Evolutionary conservation across 2,888 invertebrate species (phyloP), one percentile per base, ranked within the genome.

Genomic region (Diplolepis rosae): DNA sequence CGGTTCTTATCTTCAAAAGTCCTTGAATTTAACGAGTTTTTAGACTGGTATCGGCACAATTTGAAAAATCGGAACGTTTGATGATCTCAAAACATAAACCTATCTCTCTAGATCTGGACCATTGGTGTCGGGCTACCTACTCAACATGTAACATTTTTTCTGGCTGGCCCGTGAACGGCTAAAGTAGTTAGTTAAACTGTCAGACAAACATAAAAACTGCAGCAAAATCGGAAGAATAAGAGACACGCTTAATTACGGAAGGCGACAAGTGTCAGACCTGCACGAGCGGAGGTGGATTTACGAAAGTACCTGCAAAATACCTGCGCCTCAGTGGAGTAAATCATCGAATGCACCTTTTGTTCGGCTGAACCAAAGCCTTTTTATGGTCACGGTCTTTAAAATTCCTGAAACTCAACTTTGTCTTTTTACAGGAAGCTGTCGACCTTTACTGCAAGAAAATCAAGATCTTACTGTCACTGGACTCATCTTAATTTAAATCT

Each of bases 171-270:
- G 65, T 54, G 54, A 30, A 30, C 30, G 30, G 24, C 27, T 61
- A 69, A 72, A 74, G 72, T 67, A 75, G 71, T 70, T 66, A 68
- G 71, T 66, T 73, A 65, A 56, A 52, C 65, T 61, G 39, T 24
- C 61, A 61, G 27, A n/a, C 27, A 28, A 69, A 67, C 54, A 65
- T 56, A 69, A 71, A 70, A 70, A 66, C 50, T 11, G 6, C 30
- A 30, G 24, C 48, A 66, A 71, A 24, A 71, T 72, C 69, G 73
- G 78, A 73, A 77, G 77, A 82, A 80, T 78, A 76, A 80, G 80
- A 79, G 80, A 78, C 77, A 76, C 79, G 78, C 80, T 85, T 84
- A 85, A 85, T 85, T 85, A 84, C 75, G 72, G 70, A 75, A 79
- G 79, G 81, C 76, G 83, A 83, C 82, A 83, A 82, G 80, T 78